phyloP scores from a whole-genome alignment of 2,113 vertebrate species.

The Nanorana parkeri region DNA sequence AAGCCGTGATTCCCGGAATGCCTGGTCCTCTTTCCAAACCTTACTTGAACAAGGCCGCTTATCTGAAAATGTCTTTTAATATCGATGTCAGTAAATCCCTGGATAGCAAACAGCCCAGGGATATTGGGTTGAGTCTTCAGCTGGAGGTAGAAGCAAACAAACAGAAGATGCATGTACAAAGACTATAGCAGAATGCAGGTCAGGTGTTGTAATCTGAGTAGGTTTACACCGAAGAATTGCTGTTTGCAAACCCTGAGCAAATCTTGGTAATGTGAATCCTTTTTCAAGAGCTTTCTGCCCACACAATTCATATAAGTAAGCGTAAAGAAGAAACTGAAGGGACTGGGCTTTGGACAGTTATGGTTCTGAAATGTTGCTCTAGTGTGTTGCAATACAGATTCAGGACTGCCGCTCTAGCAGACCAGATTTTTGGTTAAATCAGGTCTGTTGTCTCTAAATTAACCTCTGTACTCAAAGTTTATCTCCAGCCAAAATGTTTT shows the following conservation, averaged over 20 bases:
- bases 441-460: no score
- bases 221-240: not conserved
- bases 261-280: not conserved
- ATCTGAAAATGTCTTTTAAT: not conserved
- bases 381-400: no score
- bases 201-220: not conserved
- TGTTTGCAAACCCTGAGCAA: not conserved
- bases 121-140: not conserved
- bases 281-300: not conserved
- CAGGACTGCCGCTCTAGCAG: no score
- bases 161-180: not conserved
- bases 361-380: no score
- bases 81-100: not conserved
- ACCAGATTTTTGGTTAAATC: no score
- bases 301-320: not conserved
- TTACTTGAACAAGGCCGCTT: not conserved
- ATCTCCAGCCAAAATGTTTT: no score
- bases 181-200: not conserved
- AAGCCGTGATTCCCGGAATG: no score
- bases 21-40: not conserved
- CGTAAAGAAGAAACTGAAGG: no score
- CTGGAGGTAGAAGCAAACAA: not conserved
- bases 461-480: not conserved
- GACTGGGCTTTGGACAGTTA: no score
- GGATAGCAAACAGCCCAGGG: conserved; percentile 10